Conservation (phyloP, 2,113 vertebrate species). For the Indicator maculatus region DNA sequence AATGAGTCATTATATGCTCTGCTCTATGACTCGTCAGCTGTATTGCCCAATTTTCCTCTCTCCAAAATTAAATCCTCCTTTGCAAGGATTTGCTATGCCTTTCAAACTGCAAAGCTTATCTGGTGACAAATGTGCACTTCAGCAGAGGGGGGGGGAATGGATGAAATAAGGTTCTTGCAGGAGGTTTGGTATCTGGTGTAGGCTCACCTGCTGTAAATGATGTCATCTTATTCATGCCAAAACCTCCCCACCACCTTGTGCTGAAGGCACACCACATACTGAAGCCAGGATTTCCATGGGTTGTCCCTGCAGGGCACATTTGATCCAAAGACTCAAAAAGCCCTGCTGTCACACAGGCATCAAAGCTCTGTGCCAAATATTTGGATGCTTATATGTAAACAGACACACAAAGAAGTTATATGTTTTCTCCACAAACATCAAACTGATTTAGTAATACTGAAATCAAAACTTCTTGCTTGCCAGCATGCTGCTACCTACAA, state of each 20-base stretch:
- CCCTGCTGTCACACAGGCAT: background rate
- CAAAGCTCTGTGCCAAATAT: background rate
- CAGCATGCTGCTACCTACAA: background rate
- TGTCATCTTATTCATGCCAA: background rate
- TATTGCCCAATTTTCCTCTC: conserved; percentile 17
- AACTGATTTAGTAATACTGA: background rate
- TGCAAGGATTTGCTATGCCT: background rate
- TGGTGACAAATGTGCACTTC: background rate
- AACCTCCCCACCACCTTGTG: background rate
- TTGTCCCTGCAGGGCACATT: background rate
- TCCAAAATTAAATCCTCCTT: background rate
- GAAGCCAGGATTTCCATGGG: background rate
- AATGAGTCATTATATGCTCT: conserved; percentile 43
- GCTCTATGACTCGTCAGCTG: conserved; percentile 25
- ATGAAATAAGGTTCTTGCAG: background rate
- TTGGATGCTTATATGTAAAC: background rate
- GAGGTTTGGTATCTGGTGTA: background rate
- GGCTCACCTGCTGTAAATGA: background rate
- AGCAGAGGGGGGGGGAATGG: background rate
- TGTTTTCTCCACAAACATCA: background rate
- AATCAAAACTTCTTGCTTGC: background rate
- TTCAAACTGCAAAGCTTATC: background rate
- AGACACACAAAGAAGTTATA: background rate
- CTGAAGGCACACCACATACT: background rate
- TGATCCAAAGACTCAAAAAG: accelerated